Conservation (phyloP, 2,888 invertebrate genomes). For the Chrysolina oricalcia region DNA sequence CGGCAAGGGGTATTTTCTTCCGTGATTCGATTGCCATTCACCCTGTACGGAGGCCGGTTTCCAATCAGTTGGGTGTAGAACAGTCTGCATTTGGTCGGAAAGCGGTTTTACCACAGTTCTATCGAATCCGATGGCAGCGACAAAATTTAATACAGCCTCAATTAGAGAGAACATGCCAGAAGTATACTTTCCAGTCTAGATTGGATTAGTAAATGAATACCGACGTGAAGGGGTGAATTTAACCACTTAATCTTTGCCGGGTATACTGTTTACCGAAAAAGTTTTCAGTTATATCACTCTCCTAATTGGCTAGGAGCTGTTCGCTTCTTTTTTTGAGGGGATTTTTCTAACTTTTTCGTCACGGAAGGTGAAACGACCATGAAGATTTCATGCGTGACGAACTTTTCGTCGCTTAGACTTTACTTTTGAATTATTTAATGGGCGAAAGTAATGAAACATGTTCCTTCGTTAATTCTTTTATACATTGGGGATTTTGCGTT, state of each 20-base stretch:
- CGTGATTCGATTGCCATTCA: slow-evolving; percentile 22
- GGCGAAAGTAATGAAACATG: slow-evolving; percentile 22
- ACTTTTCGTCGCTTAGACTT: slow-evolving; percentile 42
- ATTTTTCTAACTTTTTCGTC: slow-evolving; percentile 40
- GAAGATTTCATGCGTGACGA: slow-evolving; percentile 40
- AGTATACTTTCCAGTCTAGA: slow-evolving; percentile 60
- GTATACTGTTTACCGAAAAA: slow-evolving; percentile 47
- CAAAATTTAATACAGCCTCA: slow-evolving; percentile 66
- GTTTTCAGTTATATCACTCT: slow-evolving; percentile 44
- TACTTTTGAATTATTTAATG: slow-evolving; percentile 45
- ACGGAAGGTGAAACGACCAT: slow-evolving; percentile 35
- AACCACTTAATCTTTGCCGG: slow-evolving; percentile 63
- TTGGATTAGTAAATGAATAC: slow-evolving; percentile 67
- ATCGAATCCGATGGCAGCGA: slow-evolving; percentile 56
- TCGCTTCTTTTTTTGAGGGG: slow-evolving; percentile 33
- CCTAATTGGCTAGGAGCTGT: slow-evolving; percentile 41
- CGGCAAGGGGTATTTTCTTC: not conserved
- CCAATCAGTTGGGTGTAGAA: slow-evolving; percentile 34
- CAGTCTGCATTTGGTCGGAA: slow-evolving; percentile 38
- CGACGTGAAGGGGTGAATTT: slow-evolving; percentile 61
- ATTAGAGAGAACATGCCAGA: slow-evolving; percentile 65
- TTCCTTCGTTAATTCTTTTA: slow-evolving; percentile 4
- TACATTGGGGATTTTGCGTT: not conserved
- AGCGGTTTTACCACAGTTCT: slow-evolving; percentile 43
- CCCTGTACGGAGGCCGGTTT: slow-evolving; percentile 34